Conservation (phyloP, 1,140 invertebrate species). For the Acyrthosiphon pisum region DNA sequence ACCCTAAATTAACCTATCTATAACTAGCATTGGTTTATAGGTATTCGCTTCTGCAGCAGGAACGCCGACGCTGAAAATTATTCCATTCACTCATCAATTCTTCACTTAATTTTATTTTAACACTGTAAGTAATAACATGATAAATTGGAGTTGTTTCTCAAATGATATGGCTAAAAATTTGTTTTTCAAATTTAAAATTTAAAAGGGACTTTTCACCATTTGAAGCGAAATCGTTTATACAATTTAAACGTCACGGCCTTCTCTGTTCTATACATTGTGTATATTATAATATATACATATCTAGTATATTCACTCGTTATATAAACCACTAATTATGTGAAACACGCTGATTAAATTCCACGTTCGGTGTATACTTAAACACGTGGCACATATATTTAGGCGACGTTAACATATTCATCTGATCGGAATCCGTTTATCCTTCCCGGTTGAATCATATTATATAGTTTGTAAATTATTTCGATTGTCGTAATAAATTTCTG, state of each 20-base stretch:
- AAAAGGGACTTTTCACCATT: neutral
- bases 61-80: neutral
- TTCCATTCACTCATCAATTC: neutral
- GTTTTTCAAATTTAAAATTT: neutral
- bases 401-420: neutral
- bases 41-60: neutral
- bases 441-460: neutral
- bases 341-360: neutral
- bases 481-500: neutral
- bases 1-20: neutral
- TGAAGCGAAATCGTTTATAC: neutral
- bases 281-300: too few species aligned
- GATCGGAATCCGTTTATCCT: neutral
- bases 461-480: neutral
- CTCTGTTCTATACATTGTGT: neutral
- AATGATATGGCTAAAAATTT: neutral
- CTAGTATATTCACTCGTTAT: neutral
- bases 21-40: neutral
- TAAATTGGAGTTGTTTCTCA: neutral
- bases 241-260: neutral
- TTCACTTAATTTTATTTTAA: neutral
- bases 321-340: neutral
- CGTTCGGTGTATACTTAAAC: neutral
- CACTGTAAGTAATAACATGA: neutral
- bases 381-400: too few species aligned